Base-by-base conservation (phyloP, 64 coral and sea anemone species). In the Porites lutea region DNA sequence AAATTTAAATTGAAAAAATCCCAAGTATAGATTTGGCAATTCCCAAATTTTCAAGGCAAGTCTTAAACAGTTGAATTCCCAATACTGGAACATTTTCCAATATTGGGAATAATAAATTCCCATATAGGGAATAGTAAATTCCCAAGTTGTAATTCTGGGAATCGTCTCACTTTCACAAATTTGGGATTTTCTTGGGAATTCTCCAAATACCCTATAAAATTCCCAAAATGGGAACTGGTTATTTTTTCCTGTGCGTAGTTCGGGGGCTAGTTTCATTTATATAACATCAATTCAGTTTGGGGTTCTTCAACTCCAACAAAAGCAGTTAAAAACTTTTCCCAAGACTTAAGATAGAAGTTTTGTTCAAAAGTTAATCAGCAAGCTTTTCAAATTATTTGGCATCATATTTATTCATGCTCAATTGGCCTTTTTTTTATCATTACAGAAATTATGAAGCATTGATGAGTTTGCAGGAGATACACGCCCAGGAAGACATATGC, bases 141-240 rank as follows among this genome's bases (percentile, higher is more conserved):
- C 69, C 69, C 69, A 71, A 68, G 65, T 68, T 68, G 65, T 21
- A 68, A 68, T 15, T 68, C 65, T 68, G 65, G 65, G 65, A 68
- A 68, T 68, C 22, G 65, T 68, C 65, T 68, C 65, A 68, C 65
- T 68, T 68, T 68, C 65, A 68, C 65, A 68, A 68, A 68, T 68
- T 68, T 18, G 65, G 65, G 65, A 68, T 68, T 68, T 68, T 68
- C 13, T 68, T 68, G 65, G 65, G 65, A 68, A 68, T 68, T 68
- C 65, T 68, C 7, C 65, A 68, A 68, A 68, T 68, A 18, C 65
- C 65, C 65, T 68, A 0, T 68, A 68, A 68, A 68, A 21, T 68
- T 68, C 65, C 65, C 65, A 68, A 68, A 68, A 68, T 37, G 68
- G 68, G 68, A 71, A 71, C 68, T 71, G 16, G 68, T 71, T 12